Evolutionary conservation across 2,113 vertebrate genomes (phyloP), one percentile per base, ranked within the genome.

Genomic region (Chaenogobius annularis): DNA sequence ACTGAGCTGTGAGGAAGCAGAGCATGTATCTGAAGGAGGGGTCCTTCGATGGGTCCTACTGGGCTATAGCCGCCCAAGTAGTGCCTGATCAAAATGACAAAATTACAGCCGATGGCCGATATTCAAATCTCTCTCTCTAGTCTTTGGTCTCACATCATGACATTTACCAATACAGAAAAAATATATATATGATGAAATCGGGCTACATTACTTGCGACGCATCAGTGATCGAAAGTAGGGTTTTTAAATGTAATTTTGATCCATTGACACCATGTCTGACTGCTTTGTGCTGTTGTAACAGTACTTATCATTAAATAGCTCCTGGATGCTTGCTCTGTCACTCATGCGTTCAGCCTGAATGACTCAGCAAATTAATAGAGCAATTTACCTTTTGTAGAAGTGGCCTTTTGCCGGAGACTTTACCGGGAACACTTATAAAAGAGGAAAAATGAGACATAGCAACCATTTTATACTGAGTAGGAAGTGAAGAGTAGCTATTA

Each of bases 291-390:
- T 37, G 19, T 35, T 63, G 61, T 63, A 35, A n/a, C 61, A 43
- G 17, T 43, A 63, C 35, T 63, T 62, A 62, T 37, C 15, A 17
- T 63, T 63, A n/a, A 62, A 44, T 20, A 66, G 44, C 67, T 31
- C 40, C 23, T 22, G 31, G 40, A 73, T 73, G 50, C 48, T 67
- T 77, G 31, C 31, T 63, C 35, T 63, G 40, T 43, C 61, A 63
- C 69, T 14, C 23, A 50, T 64, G 43, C 48, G 43, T 3, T n/a
- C 17, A 14, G 20, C 5, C 3, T 13, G 54, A 26, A n/a, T 74
- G 74, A 71, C 58, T 74, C 68, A 61, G 68, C 43, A 68, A 68
- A 70, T 44, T 71, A 72, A 46, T 72, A 55, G 67, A 31, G 11
- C 69, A 15, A 62, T 35, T 44, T 22, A 31, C 64, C 35, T 43